These are phyloP conservation scores for Sebastes kiyomatsui DNA, from an alignment of 2,797 vertebrate species.

Conservation along the genomic window DNA sequence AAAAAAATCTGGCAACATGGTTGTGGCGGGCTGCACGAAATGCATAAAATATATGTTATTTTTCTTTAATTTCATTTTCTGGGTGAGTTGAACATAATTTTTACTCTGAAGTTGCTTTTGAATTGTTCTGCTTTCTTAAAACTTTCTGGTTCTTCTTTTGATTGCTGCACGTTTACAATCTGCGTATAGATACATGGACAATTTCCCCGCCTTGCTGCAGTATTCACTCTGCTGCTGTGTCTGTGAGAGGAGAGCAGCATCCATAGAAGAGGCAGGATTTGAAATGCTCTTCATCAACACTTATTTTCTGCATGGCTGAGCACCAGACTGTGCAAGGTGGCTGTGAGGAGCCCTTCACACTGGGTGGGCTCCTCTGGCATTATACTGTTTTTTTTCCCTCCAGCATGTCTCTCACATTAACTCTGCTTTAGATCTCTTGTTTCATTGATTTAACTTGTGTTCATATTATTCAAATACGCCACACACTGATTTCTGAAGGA, in stretches of 20 bases:
- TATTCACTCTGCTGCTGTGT: conserved; percentile 16
- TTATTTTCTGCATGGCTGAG: conserved; percentile 36
- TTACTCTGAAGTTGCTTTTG: neutral
- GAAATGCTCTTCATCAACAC: conserved; percentile 19
- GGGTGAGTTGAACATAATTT: conserved; percentile 86
- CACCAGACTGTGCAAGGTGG: conserved; percentile 4
- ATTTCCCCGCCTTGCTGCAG: conserved; percentile 26
- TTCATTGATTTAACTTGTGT: neutral
- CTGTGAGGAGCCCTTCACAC: neutral
- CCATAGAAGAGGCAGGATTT: neutral
- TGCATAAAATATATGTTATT: conserved; percentile 82
- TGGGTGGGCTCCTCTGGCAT: conserved; percentile 9
- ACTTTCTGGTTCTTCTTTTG: neutral
- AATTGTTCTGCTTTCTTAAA: neutral
- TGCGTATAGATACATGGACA: neutral
- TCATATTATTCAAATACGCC: neutral
- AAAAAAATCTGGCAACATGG: conserved; percentile 59
- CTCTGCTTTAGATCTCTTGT: neutral
- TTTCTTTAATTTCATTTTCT: conserved; percentile 91
- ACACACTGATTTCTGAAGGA: neutral
- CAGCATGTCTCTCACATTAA: neutral
- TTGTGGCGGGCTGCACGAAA: conserved; percentile 75
- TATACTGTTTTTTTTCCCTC: neutral
- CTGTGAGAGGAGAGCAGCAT: conserved; percentile 2
- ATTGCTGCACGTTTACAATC: neutral